Evolutionary conservation across 2,888 invertebrate genomes (phyloP).

Genomic region (Cephus runcator): DNA sequence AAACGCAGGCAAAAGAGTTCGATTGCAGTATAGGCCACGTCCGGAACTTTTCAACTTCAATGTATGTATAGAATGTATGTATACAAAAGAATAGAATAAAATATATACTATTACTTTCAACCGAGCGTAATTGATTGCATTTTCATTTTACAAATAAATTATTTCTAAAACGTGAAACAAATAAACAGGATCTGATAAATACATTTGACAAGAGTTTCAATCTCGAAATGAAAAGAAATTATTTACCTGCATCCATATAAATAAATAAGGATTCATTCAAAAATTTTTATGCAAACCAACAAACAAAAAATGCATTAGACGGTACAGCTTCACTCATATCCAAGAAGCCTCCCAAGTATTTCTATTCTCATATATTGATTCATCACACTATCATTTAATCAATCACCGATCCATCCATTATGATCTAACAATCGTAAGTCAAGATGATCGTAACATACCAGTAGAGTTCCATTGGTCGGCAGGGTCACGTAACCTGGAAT

Average conservation of each 20-base stretch:
- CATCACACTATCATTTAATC: too few relatives aligned
- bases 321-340: background rate
- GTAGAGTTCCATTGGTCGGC: conserved; percentile 9
- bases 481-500: conserved; percentile 6
- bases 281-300: background rate
- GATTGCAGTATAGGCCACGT: too few relatives aligned
- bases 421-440: background rate
- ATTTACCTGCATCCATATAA: background rate
- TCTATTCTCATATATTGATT: background rate
- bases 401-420: background rate
- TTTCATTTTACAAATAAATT: background rate
- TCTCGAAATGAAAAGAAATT: background rate
- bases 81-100: background rate
- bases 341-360: background rate
- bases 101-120: background rate
- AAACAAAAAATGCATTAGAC: background rate
- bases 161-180: background rate
- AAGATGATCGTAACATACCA: background rate
- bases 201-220: background rate
- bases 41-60: too few relatives aligned
- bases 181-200: background rate
- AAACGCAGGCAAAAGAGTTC: too few relatives aligned
- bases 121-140: background rate
- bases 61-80: too few relatives aligned
- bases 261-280: background rate